Conservation (phyloP, 2,888 invertebrate genomes). For the Macaria notata region DNA sequence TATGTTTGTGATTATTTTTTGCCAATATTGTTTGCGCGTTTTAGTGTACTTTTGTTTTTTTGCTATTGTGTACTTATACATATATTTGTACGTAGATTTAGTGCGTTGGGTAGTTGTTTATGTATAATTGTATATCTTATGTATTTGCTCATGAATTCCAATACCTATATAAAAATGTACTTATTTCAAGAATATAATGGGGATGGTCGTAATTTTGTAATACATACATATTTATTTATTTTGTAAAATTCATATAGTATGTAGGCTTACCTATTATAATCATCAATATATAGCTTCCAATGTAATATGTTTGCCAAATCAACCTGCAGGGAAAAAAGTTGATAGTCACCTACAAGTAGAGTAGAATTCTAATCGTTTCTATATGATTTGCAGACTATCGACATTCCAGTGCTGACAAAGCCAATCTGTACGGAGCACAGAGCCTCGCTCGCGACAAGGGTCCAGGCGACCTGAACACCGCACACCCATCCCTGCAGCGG, state of each 20-base stretch:
- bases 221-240: too few species aligned
- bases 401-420: conserved; percentile 84
- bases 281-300: conserved; percentile 17
- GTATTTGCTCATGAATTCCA: too few species aligned
- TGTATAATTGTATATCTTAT: too few species aligned
- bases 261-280: too few species aligned
- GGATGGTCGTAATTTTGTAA: conserved; percentile 18
- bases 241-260: too few species aligned
- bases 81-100: not conserved
- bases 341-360: not conserved
- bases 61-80: not conserved
- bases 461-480: conserved; percentile 54
- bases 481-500: conserved; percentile 57
- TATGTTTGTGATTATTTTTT: not conserved
- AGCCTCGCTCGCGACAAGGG: conserved; percentile 50
- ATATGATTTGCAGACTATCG: conserved; percentile 81
- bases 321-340: not conserved
- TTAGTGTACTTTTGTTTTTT: not conserved
- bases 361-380: not conserved
- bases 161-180: too few species aligned
- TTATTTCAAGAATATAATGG: not conserved
- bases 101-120: not conserved
- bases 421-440: conserved; percentile 57
- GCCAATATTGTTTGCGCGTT: conserved; percentile 4
- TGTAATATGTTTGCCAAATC: conserved; percentile 7